Percentiles rank a stretch among this genome's conserved stretches.
Conservation (phyloP, 2,797 vertebrate species). For the Picus viridis region DNA sequence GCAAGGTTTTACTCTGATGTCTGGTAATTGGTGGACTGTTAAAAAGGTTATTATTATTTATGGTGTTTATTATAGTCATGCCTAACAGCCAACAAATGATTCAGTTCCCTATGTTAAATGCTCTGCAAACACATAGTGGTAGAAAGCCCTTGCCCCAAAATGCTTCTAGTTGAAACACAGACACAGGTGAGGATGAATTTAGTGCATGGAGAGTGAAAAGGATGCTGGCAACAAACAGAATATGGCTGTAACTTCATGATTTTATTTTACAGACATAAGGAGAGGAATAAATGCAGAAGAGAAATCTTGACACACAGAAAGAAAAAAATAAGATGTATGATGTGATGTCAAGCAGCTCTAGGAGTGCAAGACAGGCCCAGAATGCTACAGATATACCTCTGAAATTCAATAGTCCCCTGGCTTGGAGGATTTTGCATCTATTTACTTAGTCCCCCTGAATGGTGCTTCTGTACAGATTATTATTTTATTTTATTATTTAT, state of each 20-base stretch:
- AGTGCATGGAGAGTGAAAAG: neutral
- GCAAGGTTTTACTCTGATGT: slow-evolving; percentile 49
- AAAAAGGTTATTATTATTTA: slow-evolving; percentile 51
- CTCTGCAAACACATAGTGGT: neutral
- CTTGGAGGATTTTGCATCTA: neutral
- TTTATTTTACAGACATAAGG: neutral
- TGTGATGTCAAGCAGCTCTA: neutral
- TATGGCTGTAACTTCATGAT: neutral
- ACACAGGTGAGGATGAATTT: neutral
- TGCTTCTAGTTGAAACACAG: neutral
- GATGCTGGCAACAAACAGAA: neutral
- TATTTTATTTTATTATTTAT: neutral
- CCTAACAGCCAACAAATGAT: neutral
- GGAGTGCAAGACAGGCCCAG: neutral
- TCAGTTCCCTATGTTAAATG: neutral
- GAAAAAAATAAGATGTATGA: neutral
- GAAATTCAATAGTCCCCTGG: neutral
- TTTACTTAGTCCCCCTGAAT: neutral
- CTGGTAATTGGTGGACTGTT: slow-evolving; percentile 31
- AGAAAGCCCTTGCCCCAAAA: neutral
- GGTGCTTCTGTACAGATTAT: neutral
- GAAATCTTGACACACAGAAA: fast-evolving
- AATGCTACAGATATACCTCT: neutral
- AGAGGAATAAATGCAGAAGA: neutral
- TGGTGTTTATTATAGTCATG: slow-evolving; percentile 40